A percentile compares a stretch with the other conserved stretches of the same genome.
These are phyloP conservation scores for Carassius carassius DNA, from an alignment of 2,113 vertebrate genomes.

Conservation along the genomic window DNA sequence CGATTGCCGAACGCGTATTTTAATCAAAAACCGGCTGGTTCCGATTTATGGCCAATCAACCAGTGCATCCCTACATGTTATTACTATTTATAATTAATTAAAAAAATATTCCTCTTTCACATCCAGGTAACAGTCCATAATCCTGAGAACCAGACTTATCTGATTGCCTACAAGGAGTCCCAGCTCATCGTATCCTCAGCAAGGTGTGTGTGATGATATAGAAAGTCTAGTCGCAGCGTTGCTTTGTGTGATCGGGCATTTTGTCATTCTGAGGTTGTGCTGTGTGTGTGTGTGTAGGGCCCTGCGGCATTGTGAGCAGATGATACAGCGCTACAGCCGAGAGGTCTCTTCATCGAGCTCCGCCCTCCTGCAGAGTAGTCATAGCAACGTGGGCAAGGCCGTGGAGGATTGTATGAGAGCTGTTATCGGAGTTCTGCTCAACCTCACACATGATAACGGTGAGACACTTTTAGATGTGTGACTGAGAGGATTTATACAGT, in stretches of 20 bases:
- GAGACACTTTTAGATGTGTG: conserved; percentile 34
- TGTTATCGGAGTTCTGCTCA: conserved; percentile 94
- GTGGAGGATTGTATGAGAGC: conserved; percentile 98
- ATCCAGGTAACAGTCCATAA: conserved; percentile 94
- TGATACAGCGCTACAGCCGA: conserved; percentile 92
- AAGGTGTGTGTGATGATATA: conserved; percentile 69
- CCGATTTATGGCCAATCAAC: too few relatives aligned
- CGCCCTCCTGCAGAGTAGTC: conserved; percentile 84
- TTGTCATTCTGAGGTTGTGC: neutral
- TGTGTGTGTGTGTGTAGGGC: conserved; percentile 75
- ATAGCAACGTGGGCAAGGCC: conserved; percentile 92
- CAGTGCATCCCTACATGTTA: too few relatives aligned
- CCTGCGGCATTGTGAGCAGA: conserved; percentile 88
- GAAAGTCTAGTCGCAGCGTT: neutral
- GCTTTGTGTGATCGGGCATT: conserved; percentile 5
- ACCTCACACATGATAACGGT: conserved; percentile 98
- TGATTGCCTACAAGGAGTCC: conserved; percentile 98
- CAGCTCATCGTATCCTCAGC: conserved; percentile 96
- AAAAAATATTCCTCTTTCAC: conserved; percentile 4
- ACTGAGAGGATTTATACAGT: too few relatives aligned
- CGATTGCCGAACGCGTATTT: too few relatives aligned
- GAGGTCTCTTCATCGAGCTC: conserved; percentile 79
- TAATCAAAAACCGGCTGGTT: too few relatives aligned
- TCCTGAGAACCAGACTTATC: conserved; percentile 96
- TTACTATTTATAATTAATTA: neutral